Base-by-base conservation (phyloP, 2,797 vertebrate species). In the Esox lucius region DNA sequence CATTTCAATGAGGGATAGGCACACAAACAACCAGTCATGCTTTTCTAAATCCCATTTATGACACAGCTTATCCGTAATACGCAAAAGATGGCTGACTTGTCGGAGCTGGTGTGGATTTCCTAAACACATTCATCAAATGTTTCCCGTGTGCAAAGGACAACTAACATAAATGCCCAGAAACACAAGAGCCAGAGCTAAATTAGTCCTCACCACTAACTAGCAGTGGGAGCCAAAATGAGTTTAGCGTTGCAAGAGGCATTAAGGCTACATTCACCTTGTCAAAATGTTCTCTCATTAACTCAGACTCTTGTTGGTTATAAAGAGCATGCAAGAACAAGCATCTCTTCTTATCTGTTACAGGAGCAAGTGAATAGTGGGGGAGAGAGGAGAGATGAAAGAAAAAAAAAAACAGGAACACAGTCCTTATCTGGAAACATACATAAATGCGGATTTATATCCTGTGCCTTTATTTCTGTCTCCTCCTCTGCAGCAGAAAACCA, bases 381-480 rank as follows among this genome's bases (percentile, higher is more conserved):
- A 68, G 9, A 49, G 42, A 71, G 68, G 26, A 72, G 49, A 70
- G 75, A 74, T 62, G 53, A 39, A 66, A 73, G 24, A 59, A 62
- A 24, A n/a, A 13, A 9, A 35, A 61, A 61, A 61, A 61, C 56
- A 61, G 56, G 68, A 70, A 69, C 35, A 39, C 67, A 48, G 67
- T 26, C 67, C 24, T 61, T 26, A 26, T 61, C 56, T 61, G 56
- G 9, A 61, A 61, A 61, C 56, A 61, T 61, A 61, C n/a, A 73
- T 78, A 82, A 80, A 86, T 72, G 74, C 53, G 35, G 68, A 79
- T 80, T 80, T 78, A 81, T 85, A 68, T 81, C 31, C 70, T 75
- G 67, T 61, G 42, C 17, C 72, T 81, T 75, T 80, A 81, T 81
- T 80, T 62, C 71, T 70, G 73, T 75, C 46, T 79, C 69, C 74